These are phyloP conservation scores for Ia io DNA, from an alignment of 2,113 vertebrate species.

Conservation along the genomic window DNA sequence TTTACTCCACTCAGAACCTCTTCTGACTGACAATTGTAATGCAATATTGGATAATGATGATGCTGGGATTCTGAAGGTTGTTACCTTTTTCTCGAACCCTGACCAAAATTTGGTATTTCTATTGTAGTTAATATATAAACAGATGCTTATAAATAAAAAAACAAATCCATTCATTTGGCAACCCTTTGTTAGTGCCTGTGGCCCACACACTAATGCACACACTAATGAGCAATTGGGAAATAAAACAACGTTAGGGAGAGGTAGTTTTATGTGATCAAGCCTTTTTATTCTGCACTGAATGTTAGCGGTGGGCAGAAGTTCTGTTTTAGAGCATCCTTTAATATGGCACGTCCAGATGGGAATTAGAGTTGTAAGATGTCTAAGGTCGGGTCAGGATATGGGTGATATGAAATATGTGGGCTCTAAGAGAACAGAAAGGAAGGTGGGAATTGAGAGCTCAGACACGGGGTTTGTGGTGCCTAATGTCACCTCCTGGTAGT, in stretches of 20 bases:
- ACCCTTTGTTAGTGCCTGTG: neutral
- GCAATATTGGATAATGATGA: conserved; percentile 27
- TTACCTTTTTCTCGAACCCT: conserved; percentile 14
- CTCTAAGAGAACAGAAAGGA: neutral
- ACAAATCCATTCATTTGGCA: neutral
- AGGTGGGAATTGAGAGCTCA: neutral
- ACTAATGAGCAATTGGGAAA: neutral
- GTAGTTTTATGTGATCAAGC: neutral
- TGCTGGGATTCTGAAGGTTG: neutral
- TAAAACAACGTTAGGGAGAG: neutral
- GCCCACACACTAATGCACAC: neutral
- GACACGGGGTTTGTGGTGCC: neutral
- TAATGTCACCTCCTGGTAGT: neutral
- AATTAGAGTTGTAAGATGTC: neutral
- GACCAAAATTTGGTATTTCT: conserved; percentile 22
- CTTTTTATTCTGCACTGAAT: neutral
- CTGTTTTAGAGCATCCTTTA: neutral
- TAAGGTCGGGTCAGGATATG: neutral
- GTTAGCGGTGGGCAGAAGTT: neutral
- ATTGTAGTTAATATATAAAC: neutral
- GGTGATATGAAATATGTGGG: neutral
- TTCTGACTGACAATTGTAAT: neutral
- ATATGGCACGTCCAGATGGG: accelerated
- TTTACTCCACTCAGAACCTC: conserved; percentile 41
- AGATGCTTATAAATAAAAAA: conserved; percentile 7